Evolutionary conservation across 2,113 vertebrate genomes (phyloP), one percentile per base, ranked within the genome.

Genomic region (Scartelaos histophorus): DNA sequence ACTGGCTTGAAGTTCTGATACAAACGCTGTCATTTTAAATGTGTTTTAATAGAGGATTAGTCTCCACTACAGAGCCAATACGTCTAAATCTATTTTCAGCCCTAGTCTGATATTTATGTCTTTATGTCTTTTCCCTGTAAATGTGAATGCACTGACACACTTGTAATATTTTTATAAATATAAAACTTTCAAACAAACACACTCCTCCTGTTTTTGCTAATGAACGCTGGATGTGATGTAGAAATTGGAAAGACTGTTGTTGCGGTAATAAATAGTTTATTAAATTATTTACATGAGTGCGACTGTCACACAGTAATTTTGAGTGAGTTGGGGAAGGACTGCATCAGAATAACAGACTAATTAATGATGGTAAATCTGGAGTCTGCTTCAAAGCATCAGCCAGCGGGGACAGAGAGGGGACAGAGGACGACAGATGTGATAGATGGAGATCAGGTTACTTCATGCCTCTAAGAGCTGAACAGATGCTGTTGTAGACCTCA

Each of bases 111-210:
- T 69, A 62, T 80, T 71, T 79, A 51, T 51, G 74, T 74, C 69
- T 80, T 71, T 79, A 51, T 51, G 74, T 74, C 69, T 74, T 75
- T 65, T 43, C 71, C 80, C 80, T 87, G 81, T 89, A 80, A 85
- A 90, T 90, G 87, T 90, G 78, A 90, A 90, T 24, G 45, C 80
- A 78, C 83, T 85, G 80, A 83, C 46, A 80, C 83, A 81, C 75
- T 85, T 89, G 85, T 89, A 85, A 89, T 89, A 80, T 87, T 90
- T 88, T 88, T 82, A 87, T 87, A 88, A 89, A n/a, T n/a, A n/a
- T n/a, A n/a, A 88, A 54, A 75, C 85, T 92, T 90, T 81, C 84
- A 86, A 89, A 80, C 66, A 90, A 90, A 83, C 24, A 47, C n/a
- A 53, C 34, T 17, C 21, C 65, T 38, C 51, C 46, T 0, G 1